Conservation (phyloP, 2,888 invertebrate genomes). For the Drosophila maculinotata region DNA sequence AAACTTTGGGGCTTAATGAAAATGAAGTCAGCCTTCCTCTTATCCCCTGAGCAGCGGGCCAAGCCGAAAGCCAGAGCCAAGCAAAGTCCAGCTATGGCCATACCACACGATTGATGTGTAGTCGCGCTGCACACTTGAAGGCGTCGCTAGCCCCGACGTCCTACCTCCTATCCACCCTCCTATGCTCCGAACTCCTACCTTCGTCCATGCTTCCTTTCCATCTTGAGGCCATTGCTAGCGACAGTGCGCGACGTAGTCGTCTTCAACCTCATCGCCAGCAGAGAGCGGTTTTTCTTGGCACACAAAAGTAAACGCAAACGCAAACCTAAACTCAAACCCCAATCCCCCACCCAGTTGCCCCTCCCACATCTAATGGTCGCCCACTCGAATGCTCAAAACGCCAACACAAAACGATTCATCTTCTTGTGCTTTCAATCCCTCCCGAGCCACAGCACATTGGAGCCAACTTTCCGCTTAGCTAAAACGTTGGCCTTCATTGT, state of each 20-base stretch:
- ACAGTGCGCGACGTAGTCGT: constrained; percentile 49
- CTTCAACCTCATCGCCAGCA: constrained; percentile 15
- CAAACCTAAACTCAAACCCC: constrained; percentile 16
- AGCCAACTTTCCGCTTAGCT: constrained; percentile 71
- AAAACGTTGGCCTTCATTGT: constrained; percentile 72
- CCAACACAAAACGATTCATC: constrained; percentile 84
- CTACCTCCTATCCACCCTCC: not conserved
- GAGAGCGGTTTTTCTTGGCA: constrained; percentile 56
- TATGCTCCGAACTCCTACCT: not conserved
- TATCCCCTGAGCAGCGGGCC: too few relatives aligned
- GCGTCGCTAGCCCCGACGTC: constrained; percentile 34
- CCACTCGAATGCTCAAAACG: constrained; percentile 76
- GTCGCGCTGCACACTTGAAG: constrained; percentile 61
- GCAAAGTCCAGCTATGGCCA: constrained; percentile 51
- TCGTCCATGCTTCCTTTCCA: not conserved
- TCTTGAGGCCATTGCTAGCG: constrained; percentile 57
- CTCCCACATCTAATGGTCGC: constrained; percentile 42
- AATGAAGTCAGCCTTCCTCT: constrained; percentile 58
- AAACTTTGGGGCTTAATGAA: constrained; percentile 66
- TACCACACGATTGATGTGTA: constrained; percentile 75
- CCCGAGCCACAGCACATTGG: constrained; percentile 43
- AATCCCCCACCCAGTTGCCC: constrained; percentile 5
- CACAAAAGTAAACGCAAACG: constrained; percentile 34
- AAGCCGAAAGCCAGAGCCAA: constrained; percentile 35
- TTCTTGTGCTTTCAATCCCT: constrained; percentile 76